A percentile compares a stretch with the other conserved stretches of the same genome.
phyloP scores from a whole-genome alignment of 2,113 vertebrate species.

The Chionodraco myersi region DNA sequence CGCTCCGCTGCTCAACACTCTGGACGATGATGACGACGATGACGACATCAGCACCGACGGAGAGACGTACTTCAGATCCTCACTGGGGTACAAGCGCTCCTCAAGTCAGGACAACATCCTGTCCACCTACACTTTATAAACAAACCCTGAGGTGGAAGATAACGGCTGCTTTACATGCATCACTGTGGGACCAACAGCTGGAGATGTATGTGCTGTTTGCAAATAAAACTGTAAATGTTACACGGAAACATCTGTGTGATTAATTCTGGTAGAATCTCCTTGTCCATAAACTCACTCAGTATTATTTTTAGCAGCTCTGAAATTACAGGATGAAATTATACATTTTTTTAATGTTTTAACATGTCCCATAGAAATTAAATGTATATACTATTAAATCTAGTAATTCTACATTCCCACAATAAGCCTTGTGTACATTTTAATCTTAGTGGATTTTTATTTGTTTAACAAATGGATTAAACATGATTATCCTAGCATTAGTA shows the following conservation, averaged over 20 bases:
- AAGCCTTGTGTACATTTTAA: conserved; percentile 15
- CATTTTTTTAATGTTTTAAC: conserved; percentile 2
- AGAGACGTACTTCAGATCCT: conserved; percentile 90
- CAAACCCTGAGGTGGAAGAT: background rate
- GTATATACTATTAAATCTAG: conserved; percentile 49
- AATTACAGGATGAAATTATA: conserved; percentile 24
- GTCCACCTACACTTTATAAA: conserved; percentile 72
- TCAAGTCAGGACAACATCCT: conserved; percentile 83
- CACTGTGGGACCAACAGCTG: conserved; percentile 37
- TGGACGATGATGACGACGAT: conserved; percentile 84
- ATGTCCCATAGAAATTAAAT: conserved; percentile 17
- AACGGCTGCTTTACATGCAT: conserved; percentile 12
- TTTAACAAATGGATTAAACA: conserved; percentile 27
- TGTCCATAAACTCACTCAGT: conserved; percentile 56
- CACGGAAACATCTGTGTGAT: conserved; percentile 18
- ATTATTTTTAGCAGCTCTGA: conserved; percentile 64
- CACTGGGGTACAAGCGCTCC: conserved; percentile 85
- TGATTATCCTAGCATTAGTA: conserved; percentile 34
- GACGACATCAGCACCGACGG: conserved; percentile 91
- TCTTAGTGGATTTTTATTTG: conserved; percentile 4
- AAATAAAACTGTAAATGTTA: conserved; percentile 22
- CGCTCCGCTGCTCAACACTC: conserved; percentile 85
- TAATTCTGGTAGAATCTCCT: background rate
- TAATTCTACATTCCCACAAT: conserved; percentile 30
- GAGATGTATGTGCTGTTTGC: conserved; percentile 10